Conservation (phyloP, 1,140 invertebrate species). For the Samia ricini region DNA sequence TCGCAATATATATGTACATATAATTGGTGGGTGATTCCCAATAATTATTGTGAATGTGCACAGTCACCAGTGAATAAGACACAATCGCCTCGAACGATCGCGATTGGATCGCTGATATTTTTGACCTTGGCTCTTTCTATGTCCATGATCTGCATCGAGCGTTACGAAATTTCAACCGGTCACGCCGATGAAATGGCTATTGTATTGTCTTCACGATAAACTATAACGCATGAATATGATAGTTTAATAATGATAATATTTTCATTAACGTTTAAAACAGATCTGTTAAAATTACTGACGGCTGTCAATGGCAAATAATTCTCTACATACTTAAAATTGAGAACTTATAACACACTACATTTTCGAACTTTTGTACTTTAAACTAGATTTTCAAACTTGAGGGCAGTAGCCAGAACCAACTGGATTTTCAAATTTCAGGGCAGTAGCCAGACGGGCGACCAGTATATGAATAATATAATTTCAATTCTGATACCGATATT, state of each 20-base stretch:
- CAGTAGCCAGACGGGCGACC: too few species aligned
- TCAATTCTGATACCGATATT: too few species aligned
- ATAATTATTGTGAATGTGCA: constrained; percentile 17
- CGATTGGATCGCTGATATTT: constrained; percentile 24
- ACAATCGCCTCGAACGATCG: neutral
- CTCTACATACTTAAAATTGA: too few species aligned
- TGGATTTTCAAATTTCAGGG: too few species aligned
- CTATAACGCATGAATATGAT: neutral
- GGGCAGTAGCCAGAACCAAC: too few species aligned
- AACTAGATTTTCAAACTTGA: too few species aligned
- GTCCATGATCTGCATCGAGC: constrained; percentile 25
- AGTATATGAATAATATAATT: too few species aligned
- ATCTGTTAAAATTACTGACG: neutral
- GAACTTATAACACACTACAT: too few species aligned
- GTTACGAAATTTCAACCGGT: constrained; percentile 25
- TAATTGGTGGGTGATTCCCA: constrained; percentile 21
- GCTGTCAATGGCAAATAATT: too few species aligned
- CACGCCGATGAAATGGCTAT: constrained; percentile 16
- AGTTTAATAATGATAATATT: neutral
- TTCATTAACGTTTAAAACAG: neutral
- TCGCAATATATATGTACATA: constrained; percentile 11
- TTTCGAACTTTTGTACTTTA: too few species aligned
- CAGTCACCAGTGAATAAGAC: constrained; percentile 13
- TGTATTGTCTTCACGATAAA: constrained; percentile 7
- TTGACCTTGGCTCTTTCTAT: constrained; percentile 50